phyloP scores from a whole-genome alignment of 2,888 invertebrate genomes.

The Dryocosmus kuriphilus region DNA sequence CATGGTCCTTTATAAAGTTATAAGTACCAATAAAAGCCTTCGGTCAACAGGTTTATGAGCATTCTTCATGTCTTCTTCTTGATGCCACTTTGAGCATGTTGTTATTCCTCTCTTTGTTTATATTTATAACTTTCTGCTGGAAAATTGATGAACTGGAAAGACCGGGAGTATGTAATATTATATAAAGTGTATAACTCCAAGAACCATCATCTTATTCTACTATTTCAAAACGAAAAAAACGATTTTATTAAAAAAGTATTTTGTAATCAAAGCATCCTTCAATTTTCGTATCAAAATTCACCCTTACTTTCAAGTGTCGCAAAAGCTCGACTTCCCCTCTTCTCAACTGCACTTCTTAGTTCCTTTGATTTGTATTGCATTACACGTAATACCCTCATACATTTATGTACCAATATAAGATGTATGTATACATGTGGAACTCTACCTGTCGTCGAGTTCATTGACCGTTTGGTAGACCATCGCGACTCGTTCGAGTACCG shows the following conservation, averaged over 20 bases:
- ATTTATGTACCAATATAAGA: slow-evolving; percentile 11
- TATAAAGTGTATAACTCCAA: too few relatives aligned
- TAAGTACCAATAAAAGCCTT: too few relatives aligned
- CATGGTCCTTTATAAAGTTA: too few relatives aligned
- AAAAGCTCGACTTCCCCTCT: neutral
- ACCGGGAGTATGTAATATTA: too few relatives aligned
- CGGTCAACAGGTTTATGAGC: too few relatives aligned
- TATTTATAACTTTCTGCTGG: too few relatives aligned
- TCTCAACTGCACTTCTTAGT: neutral
- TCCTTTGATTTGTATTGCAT: slow-evolving; percentile 24
- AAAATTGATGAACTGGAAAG: too few relatives aligned
- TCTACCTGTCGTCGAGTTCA: slow-evolving; percentile 21
- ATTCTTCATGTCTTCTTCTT: too few relatives aligned
- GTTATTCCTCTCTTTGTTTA: too few relatives aligned
- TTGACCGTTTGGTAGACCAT: slow-evolving; percentile 25
- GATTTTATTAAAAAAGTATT: neutral
- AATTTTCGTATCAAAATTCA: neutral
- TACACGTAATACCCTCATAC: slow-evolving; percentile 21
- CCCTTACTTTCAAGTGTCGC: neutral
- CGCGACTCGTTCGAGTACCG: slow-evolving; percentile 17
- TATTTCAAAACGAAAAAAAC: too few relatives aligned
- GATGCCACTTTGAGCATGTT: too few relatives aligned
- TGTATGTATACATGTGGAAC: slow-evolving; percentile 15
- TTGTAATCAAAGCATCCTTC: neutral
- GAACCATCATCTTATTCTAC: too few relatives aligned